A percentile compares a stretch with the other conserved stretches of the same genome.
These are phyloP conservation scores for Diogma glabrata DNA, from an alignment of 2,888 invertebrate species.

Conservation along the genomic window DNA sequence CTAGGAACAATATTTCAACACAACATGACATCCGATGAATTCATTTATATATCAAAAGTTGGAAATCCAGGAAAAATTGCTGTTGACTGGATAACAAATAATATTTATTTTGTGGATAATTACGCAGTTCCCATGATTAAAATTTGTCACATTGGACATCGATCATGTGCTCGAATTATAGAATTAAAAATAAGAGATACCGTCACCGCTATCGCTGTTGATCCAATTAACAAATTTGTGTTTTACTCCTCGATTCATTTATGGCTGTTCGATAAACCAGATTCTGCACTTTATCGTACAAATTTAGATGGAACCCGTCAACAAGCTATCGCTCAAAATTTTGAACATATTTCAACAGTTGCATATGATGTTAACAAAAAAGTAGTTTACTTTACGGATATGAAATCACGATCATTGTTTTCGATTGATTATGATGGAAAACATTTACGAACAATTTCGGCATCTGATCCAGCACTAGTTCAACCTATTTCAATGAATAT, in stretches of 20 bases:
- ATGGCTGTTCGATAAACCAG: conserved; percentile 35
- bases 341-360: conserved; percentile 35
- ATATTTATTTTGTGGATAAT: conserved; percentile 53
- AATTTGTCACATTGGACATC: conserved; percentile 44
- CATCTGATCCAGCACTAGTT: conserved; percentile 36
- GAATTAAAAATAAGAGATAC: conserved; percentile 39
- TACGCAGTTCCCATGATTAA: conserved; percentile 33
- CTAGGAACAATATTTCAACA: conserved; percentile 35
- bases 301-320: conserved; percentile 42
- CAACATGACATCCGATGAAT: conserved; percentile 31
- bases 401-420: conserved; percentile 41
- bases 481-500: conserved; percentile 55
- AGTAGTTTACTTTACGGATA: conserved; percentile 66
- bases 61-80: conserved; percentile 45
- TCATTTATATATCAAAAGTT: conserved; percentile 33
- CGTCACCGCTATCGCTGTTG: conserved; percentile 50
- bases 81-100: conserved; percentile 63
- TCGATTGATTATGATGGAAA: conserved; percentile 39
- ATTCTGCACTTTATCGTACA: conserved; percentile 41
- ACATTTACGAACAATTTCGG: conserved; percentile 37
- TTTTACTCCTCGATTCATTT: conserved; percentile 44
- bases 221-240: conserved; percentile 45
- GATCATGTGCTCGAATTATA: conserved; percentile 44
- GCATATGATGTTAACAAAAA: conserved; percentile 43
- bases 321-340: conserved; percentile 34